Evolutionary conservation across 2,888 invertebrate species (phyloP).

Genomic region (Laspeyria flexula): DNA sequence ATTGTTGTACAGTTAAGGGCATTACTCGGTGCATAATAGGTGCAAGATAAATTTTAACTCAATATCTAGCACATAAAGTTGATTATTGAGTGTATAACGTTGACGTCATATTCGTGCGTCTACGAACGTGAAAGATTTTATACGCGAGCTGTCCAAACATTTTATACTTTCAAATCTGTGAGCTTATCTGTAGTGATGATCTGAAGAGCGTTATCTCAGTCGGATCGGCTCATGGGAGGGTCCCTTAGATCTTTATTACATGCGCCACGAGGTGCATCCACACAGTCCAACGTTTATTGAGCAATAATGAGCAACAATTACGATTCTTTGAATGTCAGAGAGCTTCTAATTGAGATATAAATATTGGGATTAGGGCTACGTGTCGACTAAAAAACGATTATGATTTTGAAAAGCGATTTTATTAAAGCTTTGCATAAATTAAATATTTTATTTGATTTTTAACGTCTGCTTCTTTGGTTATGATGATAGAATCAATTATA

Average conservation of each 20-base stretch:
- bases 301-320: constrained; percentile 42
- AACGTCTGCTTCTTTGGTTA: not conserved
- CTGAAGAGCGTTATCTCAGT: constrained; percentile 76
- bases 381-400: not conserved
- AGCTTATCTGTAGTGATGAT: constrained; percentile 82
- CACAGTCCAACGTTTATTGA: constrained; percentile 39
- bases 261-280: constrained; percentile 57
- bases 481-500: not conserved
- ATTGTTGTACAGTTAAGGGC: constrained; percentile 48
- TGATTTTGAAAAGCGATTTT: not conserved
- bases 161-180: constrained; percentile 85
- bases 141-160: constrained; percentile 84
- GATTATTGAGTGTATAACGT: constrained; percentile 44
- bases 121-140: constrained; percentile 81
- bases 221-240: constrained; percentile 76
- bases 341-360: constrained; percentile 35
- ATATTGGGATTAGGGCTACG: constrained; percentile 22
- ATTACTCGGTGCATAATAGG: constrained; percentile 43
- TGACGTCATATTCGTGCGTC: constrained; percentile 78
- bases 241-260: constrained; percentile 84
- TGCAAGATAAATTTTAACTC: constrained; percentile 47
- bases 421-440: constrained; percentile 1
- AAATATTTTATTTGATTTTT: constrained; percentile 2
- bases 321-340: constrained; percentile 34
- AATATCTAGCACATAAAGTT: constrained; percentile 43